Percentiles rank a stretch among this genome's conserved stretches.
Conservation (phyloP, 2,113 vertebrate genomes). For the Rhagologus leucostigma region DNA sequence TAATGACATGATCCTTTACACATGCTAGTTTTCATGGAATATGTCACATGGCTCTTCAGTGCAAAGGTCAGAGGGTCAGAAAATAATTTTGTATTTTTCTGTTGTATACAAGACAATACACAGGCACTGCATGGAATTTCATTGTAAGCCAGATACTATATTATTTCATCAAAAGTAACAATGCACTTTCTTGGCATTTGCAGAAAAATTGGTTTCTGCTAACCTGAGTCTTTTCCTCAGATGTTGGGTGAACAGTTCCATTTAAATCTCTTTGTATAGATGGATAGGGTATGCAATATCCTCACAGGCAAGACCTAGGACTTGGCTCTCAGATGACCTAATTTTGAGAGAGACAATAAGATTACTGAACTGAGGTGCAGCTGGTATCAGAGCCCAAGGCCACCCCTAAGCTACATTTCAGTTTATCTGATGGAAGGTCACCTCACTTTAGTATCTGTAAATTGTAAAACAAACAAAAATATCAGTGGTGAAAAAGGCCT, state of each 20-base stretch:
- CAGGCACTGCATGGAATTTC: not conserved
- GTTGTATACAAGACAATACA: not conserved
- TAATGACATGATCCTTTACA: not conserved
- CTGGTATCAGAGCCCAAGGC: conserved; percentile 49
- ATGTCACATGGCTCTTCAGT: not conserved
- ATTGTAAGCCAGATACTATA: not conserved
- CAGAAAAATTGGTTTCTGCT: not conserved
- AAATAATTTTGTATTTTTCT: not conserved
- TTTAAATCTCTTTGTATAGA: not conserved
- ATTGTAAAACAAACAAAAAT: not conserved
- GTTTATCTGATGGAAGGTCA: conserved; percentile 40
- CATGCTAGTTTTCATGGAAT: not conserved
- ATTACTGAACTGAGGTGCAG: conserved; percentile 48
- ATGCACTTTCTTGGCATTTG: not conserved
- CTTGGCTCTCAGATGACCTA: conserved; percentile 49
- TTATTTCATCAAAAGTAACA: not conserved
- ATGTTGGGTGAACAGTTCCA: not conserved
- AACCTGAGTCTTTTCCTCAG: conserved; percentile 20
- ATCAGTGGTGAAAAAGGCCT: not conserved
- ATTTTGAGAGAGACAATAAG: conserved; percentile 46
- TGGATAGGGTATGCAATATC: not conserved
- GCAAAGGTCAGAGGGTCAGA: not conserved
- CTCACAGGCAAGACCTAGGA: not conserved
- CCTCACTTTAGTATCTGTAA: not conserved
- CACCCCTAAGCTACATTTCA: not conserved